Evolutionary conservation across 2,113 vertebrate genomes (phyloP).

Genomic region (Paramisgurnus dabryanus): DNA sequence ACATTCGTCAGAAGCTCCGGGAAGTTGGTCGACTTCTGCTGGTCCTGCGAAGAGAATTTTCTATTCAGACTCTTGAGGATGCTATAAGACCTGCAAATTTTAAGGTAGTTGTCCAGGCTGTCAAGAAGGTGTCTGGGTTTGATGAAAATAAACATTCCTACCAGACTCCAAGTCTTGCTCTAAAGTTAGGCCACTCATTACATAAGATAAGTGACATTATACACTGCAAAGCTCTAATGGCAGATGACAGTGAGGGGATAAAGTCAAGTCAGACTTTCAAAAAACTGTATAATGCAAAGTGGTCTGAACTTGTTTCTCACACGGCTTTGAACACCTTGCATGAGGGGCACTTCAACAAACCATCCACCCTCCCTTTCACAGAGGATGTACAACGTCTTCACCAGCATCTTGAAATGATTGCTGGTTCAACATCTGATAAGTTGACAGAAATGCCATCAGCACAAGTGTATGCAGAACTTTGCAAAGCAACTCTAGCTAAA

Average conservation of each 20-base stretch:
- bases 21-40: slow-evolving; percentile 42
- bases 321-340: slow-evolving; percentile 13
- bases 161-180: slow-evolving; percentile 43
- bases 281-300: slow-evolving; percentile 22
- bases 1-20: slow-evolving; percentile 40
- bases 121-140: slow-evolving; percentile 46
- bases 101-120: slow-evolving; percentile 39
- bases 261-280: slow-evolving; percentile 12
- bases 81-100: slow-evolving; percentile 48
- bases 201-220: slow-evolving; percentile 44
- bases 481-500: slow-evolving; percentile 13
- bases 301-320: slow-evolving; percentile 35
- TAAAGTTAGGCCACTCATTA: slow-evolving; percentile 38
- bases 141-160: slow-evolving; percentile 32
- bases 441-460: background rate
- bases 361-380: slow-evolving; percentile 35
- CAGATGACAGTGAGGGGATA: background rate
- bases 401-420: slow-evolving; percentile 14
- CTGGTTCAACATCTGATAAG: background rate
- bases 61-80: slow-evolving; percentile 41
- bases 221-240: slow-evolving; percentile 45
- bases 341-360: slow-evolving; percentile 33
- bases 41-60: slow-evolving; percentile 27
- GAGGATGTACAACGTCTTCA: slow-evolving; percentile 38
- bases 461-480: slow-evolving; percentile 9